Base-by-base conservation (phyloP, 2,797 vertebrate genomes). In the Malacoctenus gilli region DNA sequence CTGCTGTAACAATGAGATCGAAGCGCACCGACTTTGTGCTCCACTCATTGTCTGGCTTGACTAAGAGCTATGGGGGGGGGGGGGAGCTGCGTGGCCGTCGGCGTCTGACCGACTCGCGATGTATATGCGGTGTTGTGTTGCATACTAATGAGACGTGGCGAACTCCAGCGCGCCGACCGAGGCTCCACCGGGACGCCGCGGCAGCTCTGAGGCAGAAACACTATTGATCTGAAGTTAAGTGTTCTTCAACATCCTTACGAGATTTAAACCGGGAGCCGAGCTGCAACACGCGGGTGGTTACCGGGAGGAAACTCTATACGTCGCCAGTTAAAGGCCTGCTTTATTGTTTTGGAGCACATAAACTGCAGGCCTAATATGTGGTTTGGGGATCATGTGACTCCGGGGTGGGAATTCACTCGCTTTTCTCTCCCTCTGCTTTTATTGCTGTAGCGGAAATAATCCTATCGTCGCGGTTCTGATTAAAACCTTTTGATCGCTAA, bases 151-250 rank as follows among this genome's bases (percentile, higher is more conserved):
- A 79, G 70, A 58, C 68, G 65, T 59, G 44, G 31, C 57, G 66
- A 69, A 72, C 75, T 72, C 71, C 59, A 68, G 61, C 6, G 53
- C 59, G 70, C 59, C 71, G 80, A 73, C 57, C 46, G 4, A 14
- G 46, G 68, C 69, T 72, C 81, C 65, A 20, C 47, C 61, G 80
- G 80, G 74, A 83, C 47, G 51, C 62, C 35, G 39, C 59, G 49
- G 18, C 51, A 41, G 46, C 64, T 77, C 70, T 13, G 49, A 79
- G 65, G 68, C 77, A 75, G 62, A 81, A 84, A 73, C 60, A 75
- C 55, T 77, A 89, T 89, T 0, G 75, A 90, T 85, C 79, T 52
- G 6, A 83, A 75, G 65, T 75, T 76, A 86, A 87, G 73, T 73
- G 77, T 80, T 85, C 77, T 73, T 77, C 79, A 81, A 59, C 81